Base-by-base conservation (phyloP, 2,888 invertebrate genomes). In the Cryptus armator region DNA sequence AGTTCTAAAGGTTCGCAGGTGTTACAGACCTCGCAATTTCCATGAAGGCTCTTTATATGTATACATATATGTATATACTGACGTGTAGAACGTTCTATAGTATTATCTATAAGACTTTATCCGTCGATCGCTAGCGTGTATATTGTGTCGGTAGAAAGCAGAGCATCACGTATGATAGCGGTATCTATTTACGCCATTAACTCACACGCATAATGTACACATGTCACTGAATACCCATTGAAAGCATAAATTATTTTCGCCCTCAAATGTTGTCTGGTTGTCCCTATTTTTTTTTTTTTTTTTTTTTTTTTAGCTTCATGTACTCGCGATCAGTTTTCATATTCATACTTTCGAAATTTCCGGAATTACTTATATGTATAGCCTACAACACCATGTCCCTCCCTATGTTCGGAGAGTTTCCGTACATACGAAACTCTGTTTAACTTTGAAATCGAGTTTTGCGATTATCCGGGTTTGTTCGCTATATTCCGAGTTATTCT, bases 391-490 rank as follows among this genome's bases (percentile, higher is more conserved):
- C 24, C 10, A 24, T n/a, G 14, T 1, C 32, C 1, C 62, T 29
- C 32, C 32, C n/a, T 1, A 12, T 51, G 1, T 3, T 16, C 51
- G 51, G 37, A 77, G 44, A 77, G 44, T 67, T 76, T 67, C 56
- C 62, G n/a, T 64, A 19, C 16, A 74, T 64, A 9, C 66, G 14
- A 76, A 75, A 76, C 43, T 84, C 71, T 24, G 79, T 81, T 76
- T 37, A 72, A 81, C 48, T 84, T 72, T 72, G 59, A 77, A 76
- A 84, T 81, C 48, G 76, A 80, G 75, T 84, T 84, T 80, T 59
- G 12, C 66, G 29, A 72, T 67, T 59, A 59, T 78, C 67, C 62
- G 62, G 46, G 74, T 75, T 70, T 64, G 51, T 70, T 53, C 44
- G 43, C 29, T 56, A 16, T 76, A 62, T 43, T 59, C 64, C 70